Evolutionary conservation across 1,140 invertebrate genomes (phyloP), one percentile per base, ranked within the genome.

Genomic region (Ctenoplectra terminalis): DNA sequence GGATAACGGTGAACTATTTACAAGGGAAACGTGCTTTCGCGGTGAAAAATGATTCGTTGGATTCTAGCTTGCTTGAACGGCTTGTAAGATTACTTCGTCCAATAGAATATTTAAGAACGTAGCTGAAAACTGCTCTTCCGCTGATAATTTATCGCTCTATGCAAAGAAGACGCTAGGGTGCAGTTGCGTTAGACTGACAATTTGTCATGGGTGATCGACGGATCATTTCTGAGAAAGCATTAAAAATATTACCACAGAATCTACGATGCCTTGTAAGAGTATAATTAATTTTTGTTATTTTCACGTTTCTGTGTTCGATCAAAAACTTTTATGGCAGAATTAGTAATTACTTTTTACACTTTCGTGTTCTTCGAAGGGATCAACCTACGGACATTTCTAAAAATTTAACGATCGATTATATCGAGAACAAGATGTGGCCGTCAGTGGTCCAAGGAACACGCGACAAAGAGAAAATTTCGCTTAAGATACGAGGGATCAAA

Each of bases 1-100:
- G 20, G 60, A 37, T 61, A 61, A 37, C 60, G 66, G 11, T 50
- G 66, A 69, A 34, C 48, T 48, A 48, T 34, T 69, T 56, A 56
- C 34, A 9, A 8, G 34, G 1, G 20, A 13, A 29, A 7, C 20
- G n/a, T 20, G 34, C 15, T 71, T 0, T 9, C n/a, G 1, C 1
- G 2, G 26, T 56, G 70, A 43, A 70, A 70, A 54, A 70, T 20
- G 48, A 37, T 40, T 37, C 50, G n/a, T 31, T 20, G 23, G 23
- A 26, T 52, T 37, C 50, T 26, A 40, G n/a, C 31, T 54, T 2
- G 3, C 23, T 15, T 6, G n/a, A 67, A 23, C 3, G 17, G 17
- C 15, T 5, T 8, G 13, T n/a, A 4, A 50, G 20, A 31, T 69
- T 72, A 29, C 37, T 6, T 72, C 1, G 4, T 23, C 7, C 23